These are phyloP conservation scores for Cochlearius cochlearius DNA, from an alignment of 2,113 vertebrate species.

Conservation along the genomic window DNA sequence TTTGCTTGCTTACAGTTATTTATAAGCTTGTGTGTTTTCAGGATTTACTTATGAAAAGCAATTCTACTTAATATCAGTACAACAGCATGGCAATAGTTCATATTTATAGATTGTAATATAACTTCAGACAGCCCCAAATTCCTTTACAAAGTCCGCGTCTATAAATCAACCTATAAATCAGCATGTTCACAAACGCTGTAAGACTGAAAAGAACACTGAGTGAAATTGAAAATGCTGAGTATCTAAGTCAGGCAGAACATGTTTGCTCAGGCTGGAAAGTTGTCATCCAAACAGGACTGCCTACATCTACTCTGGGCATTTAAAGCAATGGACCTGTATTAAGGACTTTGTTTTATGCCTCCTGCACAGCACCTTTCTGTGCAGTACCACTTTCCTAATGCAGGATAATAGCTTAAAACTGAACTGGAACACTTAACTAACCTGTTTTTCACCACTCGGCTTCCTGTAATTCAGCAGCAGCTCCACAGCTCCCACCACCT, in stretches of 20 bases:
- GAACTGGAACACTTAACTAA: conserved; percentile 31
- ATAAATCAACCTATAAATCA: conserved; percentile 40
- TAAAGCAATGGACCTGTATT: not conserved
- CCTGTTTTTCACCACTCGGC: conserved; percentile 91
- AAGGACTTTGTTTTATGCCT: not conserved
- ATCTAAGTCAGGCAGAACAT: not conserved
- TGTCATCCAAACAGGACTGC: not conserved
- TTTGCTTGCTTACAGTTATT: not conserved
- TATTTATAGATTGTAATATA: conserved; percentile 15
- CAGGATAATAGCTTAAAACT: not conserved
- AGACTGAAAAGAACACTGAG: not conserved
- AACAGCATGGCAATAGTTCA: not conserved
- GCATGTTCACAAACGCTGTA: not conserved
- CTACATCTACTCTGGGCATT: not conserved
- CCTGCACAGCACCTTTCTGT: not conserved
- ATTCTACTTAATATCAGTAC: conserved; percentile 2
- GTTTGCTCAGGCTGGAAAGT: not conserved
- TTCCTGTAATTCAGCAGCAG: conserved; percentile 90
- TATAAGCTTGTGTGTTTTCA: conserved; percentile 13
- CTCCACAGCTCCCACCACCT: conserved; percentile 97
- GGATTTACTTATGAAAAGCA: conserved; percentile 22
- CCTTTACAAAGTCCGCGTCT: not conserved
- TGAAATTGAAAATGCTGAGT: not conserved
- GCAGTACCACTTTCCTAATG: not conserved
- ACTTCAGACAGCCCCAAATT: conserved; percentile 12